Conservation (phyloP, 2,797 vertebrate species). For the Eidolon dupreanum region DNA sequence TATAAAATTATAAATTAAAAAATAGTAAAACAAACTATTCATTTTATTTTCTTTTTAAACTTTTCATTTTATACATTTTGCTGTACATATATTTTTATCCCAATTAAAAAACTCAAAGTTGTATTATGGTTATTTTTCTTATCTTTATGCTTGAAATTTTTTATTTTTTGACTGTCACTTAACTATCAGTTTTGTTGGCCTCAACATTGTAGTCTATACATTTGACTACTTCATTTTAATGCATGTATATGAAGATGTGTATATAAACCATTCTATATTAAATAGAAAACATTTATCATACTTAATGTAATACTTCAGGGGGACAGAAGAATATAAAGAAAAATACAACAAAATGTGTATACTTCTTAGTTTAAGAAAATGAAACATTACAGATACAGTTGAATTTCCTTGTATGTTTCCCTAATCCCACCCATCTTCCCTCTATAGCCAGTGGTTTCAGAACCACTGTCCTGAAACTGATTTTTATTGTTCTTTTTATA, state of each 20-base stretch:
- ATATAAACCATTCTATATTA: neutral
- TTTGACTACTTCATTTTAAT: neutral
- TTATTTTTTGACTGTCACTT: neutral
- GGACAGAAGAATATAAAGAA: neutral
- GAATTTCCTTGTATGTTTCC: neutral
- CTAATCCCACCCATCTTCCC: neutral
- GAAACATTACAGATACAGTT: neutral
- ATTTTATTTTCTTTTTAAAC: neutral
- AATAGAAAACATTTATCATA: neutral
- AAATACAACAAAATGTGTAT: neutral
- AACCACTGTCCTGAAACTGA: neutral
- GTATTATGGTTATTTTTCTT: neutral
- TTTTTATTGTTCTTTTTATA: neutral
- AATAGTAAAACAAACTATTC: neutral
- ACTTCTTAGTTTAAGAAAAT: neutral
- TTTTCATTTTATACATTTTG: neutral
- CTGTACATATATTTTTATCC: conserved; percentile 16
- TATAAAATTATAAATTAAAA: neutral
- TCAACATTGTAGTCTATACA: neutral
- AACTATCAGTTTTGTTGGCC: neutral
- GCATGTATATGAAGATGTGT: neutral
- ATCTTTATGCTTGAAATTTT: neutral
- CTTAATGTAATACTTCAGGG: neutral
- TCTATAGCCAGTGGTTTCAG: neutral
- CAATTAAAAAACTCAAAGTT: neutral